Conservation (phyloP, 2,888 invertebrate species). For the Scaptomyza cyrtandrae region DNA sequence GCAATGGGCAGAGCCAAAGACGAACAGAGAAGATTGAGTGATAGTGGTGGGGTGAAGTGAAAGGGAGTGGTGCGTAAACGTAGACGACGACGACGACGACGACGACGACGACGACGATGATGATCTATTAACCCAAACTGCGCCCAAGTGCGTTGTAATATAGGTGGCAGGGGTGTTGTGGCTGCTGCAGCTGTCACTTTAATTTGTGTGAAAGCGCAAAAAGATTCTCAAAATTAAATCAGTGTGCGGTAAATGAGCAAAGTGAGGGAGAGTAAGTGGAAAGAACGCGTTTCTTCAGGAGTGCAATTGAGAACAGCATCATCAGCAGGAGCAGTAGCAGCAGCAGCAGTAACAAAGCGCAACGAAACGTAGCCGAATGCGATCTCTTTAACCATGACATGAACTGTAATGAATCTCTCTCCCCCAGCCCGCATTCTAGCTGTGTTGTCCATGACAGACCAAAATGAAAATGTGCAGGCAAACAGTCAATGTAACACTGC, state of each 20-base stretch:
- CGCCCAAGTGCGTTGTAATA: conserved; percentile 24
- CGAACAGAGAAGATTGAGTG: neutral
- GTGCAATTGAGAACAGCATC: conserved; percentile 38
- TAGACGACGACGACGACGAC: conserved; percentile 1
- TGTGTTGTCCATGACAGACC: conserved; percentile 3
- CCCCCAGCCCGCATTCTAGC: neutral
- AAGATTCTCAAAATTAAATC: conserved; percentile 75
- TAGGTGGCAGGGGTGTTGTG: conserved; percentile 13
- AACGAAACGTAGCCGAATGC: conserved; percentile 27
- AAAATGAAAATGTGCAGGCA: conserved; percentile 58
- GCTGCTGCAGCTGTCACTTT: conserved; percentile 56
- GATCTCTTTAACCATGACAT: conserved; percentile 49
- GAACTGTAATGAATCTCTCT: conserved; percentile 18
- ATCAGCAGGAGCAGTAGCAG: no score
- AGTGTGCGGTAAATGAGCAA: conserved; percentile 38
- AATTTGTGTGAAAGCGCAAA: conserved; percentile 71
- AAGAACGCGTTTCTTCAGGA: conserved; percentile 1
- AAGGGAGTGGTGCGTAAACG: neutral
- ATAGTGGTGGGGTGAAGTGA: neutral
- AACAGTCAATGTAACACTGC: conserved; percentile 48
- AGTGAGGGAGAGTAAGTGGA: neutral
- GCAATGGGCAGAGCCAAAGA: conserved; percentile 8
- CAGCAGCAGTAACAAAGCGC: conserved; percentile 6
- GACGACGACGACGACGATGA: conserved; percentile 35
- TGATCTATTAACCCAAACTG: conserved; percentile 65